Conservation (phyloP, 2,888 invertebrate genomes). For the Eurytoma adleriae region DNA sequence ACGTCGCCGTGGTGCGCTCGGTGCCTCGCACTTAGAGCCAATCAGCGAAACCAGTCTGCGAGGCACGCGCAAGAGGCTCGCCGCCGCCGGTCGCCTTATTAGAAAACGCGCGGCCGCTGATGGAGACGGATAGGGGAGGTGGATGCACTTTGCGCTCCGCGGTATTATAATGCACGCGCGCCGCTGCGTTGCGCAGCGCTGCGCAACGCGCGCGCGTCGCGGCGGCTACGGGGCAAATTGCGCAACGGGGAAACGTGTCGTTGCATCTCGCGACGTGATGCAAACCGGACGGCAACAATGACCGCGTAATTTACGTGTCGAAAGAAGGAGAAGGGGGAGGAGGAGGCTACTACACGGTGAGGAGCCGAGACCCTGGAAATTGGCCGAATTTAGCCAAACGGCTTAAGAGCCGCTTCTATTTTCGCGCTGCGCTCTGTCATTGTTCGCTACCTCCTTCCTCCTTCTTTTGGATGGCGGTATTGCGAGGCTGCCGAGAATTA, state of each 20-base stretch:
- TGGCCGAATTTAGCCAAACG: slow-evolving; percentile 32
- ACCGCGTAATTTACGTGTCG: slow-evolving; percentile 48
- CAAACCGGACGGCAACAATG: slow-evolving; percentile 54
- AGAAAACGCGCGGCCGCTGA: background rate
- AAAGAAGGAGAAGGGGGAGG: slow-evolving; percentile 29
- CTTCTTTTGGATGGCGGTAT: too few species aligned
- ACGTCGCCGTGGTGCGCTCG: background rate
- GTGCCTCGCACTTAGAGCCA: background rate
- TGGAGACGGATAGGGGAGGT: background rate
- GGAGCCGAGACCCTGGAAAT: slow-evolving; percentile 26
- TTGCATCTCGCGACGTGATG: slow-evolving; percentile 31
- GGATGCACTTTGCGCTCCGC: background rate
- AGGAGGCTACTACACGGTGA: too few species aligned
- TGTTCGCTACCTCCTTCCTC: background rate
- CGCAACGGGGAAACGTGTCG: slow-evolving; percentile 42
- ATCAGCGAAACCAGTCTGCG: background rate
- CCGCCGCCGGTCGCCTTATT: slow-evolving; percentile 6
- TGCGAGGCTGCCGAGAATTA: background rate
- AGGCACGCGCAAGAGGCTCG: background rate
- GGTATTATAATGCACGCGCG: slow-evolving; percentile 32
- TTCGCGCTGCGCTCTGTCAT: background rate
- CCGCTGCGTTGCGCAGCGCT: slow-evolving; percentile 13
- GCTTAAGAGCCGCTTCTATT: background rate
- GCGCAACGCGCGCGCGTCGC: background rate
- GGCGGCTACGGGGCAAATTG: slow-evolving; percentile 13